phyloP scores from a whole-genome alignment of 2,888 invertebrate species.

The Callinectes sapidus region DNA sequence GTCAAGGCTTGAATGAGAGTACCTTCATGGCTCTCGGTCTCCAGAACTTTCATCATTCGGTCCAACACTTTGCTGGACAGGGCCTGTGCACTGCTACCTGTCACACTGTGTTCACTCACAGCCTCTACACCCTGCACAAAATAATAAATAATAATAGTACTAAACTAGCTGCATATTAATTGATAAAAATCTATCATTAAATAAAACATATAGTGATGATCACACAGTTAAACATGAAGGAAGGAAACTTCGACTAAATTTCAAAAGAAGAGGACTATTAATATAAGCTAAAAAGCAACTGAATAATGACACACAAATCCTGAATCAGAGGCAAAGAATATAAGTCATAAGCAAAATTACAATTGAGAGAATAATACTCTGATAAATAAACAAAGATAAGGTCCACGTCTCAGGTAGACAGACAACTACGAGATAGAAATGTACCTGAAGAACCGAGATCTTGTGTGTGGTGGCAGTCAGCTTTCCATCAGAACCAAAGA shows the following conservation, averaged over 20 bases:
- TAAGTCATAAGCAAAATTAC: background rate
- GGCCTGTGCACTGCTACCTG: slow-evolving; percentile 79
- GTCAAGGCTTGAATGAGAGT: slow-evolving; percentile 88
- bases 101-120: slow-evolving; percentile 83
- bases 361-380: background rate
- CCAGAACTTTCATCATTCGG: slow-evolving; percentile 80
- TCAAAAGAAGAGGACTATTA: background rate
- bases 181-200: background rate
- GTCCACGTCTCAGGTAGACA: too few relatives aligned
- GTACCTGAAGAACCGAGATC: slow-evolving; percentile 87
- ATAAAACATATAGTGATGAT: background rate
- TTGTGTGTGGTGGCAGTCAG: slow-evolving; percentile 91
- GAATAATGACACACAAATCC: background rate
- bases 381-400: background rate
- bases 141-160: background rate
- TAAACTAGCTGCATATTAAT: background rate
- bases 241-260: background rate
- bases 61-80: slow-evolving; percentile 81
- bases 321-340: background rate
- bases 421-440: background rate
- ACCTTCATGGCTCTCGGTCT: slow-evolving; percentile 93
- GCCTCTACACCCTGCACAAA: slow-evolving; percentile 82
- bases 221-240: background rate
- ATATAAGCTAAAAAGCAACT: background rate
- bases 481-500: slow-evolving; percentile 93